phyloP scores from a whole-genome alignment of 2,888 invertebrate genomes.

The Fragum whitleyi region DNA sequence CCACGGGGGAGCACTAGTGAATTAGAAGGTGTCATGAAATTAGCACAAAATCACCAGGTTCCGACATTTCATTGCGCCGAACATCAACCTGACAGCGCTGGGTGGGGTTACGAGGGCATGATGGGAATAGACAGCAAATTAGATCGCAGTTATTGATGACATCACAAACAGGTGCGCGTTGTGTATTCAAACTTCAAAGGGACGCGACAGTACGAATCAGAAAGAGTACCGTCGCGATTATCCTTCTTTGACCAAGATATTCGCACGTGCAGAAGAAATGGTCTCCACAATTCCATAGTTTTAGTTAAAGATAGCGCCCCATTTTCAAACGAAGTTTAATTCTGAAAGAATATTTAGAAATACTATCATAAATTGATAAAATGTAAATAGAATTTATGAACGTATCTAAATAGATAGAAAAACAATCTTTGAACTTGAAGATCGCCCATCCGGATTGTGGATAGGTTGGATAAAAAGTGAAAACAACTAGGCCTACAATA shows the following conservation, averaged over 20 bases:
- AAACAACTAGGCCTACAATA: too few species aligned
- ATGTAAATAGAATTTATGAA: too few species aligned
- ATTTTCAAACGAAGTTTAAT: too few species aligned
- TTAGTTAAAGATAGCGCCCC: too few species aligned
- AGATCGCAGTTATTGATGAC: constrained; percentile 69
- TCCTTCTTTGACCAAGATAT: background rate
- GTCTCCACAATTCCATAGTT: too few species aligned
- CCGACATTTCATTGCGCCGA: constrained; percentile 74
- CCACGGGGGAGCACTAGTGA: constrained; percentile 64
- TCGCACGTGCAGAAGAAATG: too few species aligned
- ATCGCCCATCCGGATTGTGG: too few species aligned
- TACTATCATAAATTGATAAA: too few species aligned
- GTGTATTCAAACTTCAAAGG: background rate
- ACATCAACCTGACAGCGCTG: constrained; percentile 80
- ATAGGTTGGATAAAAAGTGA: too few species aligned
- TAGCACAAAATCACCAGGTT: constrained; percentile 55
- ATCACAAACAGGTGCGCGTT: constrained; percentile 65
- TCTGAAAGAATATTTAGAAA: too few species aligned
- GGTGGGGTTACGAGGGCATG: constrained; percentile 82
- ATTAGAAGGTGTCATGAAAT: constrained; percentile 64
- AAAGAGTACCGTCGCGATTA: background rate
- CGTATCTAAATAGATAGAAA: too few species aligned
- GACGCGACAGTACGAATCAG: background rate
- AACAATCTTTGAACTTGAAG: too few species aligned
- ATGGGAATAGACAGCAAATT: constrained; percentile 73